Conservation (phyloP, 2,888 invertebrate genomes). For the Scotopteryx bipunctaria region DNA sequence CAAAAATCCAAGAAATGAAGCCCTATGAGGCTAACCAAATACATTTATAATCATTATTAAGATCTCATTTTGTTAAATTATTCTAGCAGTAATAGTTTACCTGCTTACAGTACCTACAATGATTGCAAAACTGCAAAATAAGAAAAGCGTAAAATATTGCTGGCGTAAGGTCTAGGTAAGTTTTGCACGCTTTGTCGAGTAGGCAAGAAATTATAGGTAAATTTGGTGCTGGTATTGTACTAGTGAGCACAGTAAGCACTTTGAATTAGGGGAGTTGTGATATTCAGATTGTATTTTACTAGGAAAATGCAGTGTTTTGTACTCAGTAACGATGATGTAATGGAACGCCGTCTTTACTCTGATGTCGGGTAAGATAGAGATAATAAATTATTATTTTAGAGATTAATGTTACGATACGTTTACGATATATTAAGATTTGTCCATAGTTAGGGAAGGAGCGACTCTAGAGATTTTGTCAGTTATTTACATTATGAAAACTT, state of each 20-base stretch:
- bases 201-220: constrained; percentile 17
- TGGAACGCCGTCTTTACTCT: not conserved
- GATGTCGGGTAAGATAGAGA: not conserved
- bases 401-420: no score
- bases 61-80: constrained; percentile 3
- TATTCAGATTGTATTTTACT: constrained; percentile 11
- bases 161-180: not conserved
- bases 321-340: not conserved
- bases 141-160: not conserved
- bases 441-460: no score
- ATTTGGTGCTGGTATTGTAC: constrained; percentile 22
- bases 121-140: not conserved
- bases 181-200: constrained; percentile 14
- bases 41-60: not conserved
- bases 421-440: no score
- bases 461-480: no score
- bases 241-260: constrained; percentile 2
- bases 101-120: not conserved
- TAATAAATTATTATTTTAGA: no score
- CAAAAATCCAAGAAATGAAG: not conserved
- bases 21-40: not conserved
- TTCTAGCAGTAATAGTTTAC: not conserved
- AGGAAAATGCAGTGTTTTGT: not conserved
- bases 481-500: no score
- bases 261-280: constrained; percentile 14